A percentile compares a stretch with the other conserved stretches of the same genome.
Evolutionary conservation across 2,888 invertebrate species (phyloP).

Genomic region (Halocaridina rubra): DNA sequence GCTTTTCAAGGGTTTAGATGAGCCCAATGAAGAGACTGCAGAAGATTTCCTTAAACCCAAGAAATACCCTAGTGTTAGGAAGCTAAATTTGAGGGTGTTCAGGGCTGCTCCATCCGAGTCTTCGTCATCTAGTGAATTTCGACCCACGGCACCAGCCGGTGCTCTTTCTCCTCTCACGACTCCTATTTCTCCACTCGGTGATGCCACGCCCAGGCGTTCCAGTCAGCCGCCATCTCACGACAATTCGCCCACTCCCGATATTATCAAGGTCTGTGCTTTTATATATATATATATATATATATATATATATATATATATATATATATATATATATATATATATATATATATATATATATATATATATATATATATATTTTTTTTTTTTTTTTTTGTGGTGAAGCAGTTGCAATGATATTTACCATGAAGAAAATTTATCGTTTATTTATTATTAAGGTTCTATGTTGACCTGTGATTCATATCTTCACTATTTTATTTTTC

Average conservation of each 20-base stretch:
- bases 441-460: not conserved
- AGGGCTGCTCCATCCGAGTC: slow-evolving; percentile 27
- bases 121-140: slow-evolving; percentile 66
- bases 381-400: not conserved
- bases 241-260: slow-evolving; percentile 59
- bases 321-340: not conserved
- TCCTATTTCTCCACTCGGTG: slow-evolving; percentile 18
- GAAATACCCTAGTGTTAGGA: slow-evolving; percentile 74
- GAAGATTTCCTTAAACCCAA: slow-evolving; percentile 71
- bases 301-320: not conserved
- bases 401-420: too few species aligned
- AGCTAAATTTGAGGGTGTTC: slow-evolving; percentile 76
- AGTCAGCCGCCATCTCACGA: slow-evolving; percentile 35
- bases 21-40: slow-evolving; percentile 73
- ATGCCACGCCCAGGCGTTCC: slow-evolving; percentile 3
- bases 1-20: slow-evolving; percentile 88
- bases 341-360: not conserved
- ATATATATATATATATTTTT: not conserved
- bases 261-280: slow-evolving; percentile 53
- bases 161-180: slow-evolving; percentile 23
- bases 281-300: not conserved
- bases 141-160: not conserved
- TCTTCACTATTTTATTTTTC: too few species aligned
- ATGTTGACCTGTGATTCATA: too few species aligned
- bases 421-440: not conserved